Base-by-base conservation (phyloP, 2,888 invertebrate species). In the Drosophila gaucha region DNA sequence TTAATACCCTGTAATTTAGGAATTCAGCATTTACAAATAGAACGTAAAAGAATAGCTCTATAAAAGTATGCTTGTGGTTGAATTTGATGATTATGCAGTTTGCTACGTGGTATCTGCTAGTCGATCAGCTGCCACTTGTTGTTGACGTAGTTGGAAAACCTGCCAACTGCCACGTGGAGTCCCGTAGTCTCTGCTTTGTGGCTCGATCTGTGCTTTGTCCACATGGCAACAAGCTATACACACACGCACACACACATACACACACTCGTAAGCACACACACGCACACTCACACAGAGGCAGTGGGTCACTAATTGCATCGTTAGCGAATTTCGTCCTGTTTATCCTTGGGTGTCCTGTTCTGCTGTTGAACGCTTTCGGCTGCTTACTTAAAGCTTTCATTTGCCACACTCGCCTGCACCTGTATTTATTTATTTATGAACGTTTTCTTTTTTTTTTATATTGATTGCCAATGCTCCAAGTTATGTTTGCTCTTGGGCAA, bases 251-350 rank as follows among this genome's bases (percentile, higher is more conserved):
- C 31, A 20, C 24, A 46, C 33, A 18, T 18, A 16, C 31, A 47
- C 36, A 60, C 30, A 31, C 28, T 16, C 18, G 24, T 14, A 20
- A 20, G 18, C 50, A 59, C 35, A 51, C 38, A 35, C 33, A 18
- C 26, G 10, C 39, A 30, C 16, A 44, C 31, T 10, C 14, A 12
- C n/a, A n/a, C n/a, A n/a, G n/a, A n/a, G 16, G 24, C 33, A 20
- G 39, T 51, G 36, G 35, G 28, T 28, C 55, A 63, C 69, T 85
- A 87, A 82, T 78, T 82, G 86, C 86, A 85, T 87, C 82, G 88
- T 78, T 87, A 80, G 72, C 71, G 63, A 74, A 64, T 80, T 85
- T 20, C 18, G 22, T 38, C 22, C 39, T 50, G 35, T 50, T 30
- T 43, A 43, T 58, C 62, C 52, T 59, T 56, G 50, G 39, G 44